Base-by-base conservation (phyloP, 2,113 vertebrate species). In the Centrocercus urophasianus region DNA sequence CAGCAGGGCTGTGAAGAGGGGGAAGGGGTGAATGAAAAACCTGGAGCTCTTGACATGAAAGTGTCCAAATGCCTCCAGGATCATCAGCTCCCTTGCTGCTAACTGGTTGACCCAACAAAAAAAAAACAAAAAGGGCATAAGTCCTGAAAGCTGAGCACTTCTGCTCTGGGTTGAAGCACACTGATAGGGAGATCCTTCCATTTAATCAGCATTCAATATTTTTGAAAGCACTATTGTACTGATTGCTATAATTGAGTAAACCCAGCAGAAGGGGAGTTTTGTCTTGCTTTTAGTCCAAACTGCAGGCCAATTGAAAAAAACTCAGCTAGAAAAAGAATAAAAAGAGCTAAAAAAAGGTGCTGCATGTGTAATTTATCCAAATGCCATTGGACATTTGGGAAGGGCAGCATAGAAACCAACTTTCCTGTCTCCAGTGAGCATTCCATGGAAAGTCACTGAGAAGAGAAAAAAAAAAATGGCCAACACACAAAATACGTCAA, bases 381-480 rank as follows among this genome's bases (percentile, higher is more conserved):
- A 80, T 93, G 90, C 93, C 72, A 6, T 64, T 81, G 86, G 78
- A 72, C 36, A 22, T 77, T 76, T 69, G 91, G 89, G 89, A 91
- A 94, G 75, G 89, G 85, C 89, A 88, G 90, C 78, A 59, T 95
- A 70, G 83, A 93, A 96, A 93, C 85, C 93, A 91, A 93, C 92
- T 94, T 96, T 96, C 92, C 92, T 90, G 85, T 81, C 92, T 94
- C 92, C 88, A 86, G n/a, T 34, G 85, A 96, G 93, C 96, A 89
- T 96, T 88, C 93, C 95, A 88, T 88, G 93, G 96, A 89, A 88
- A 93, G 61, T 59, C 93, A 76, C 54, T 54, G 88, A 89, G 85
- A 56, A 76, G 45, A 6, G 10, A 6, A 52, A 6, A 10, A 88
- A 88, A 65, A 25, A 48, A 10, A 7, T 47, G 86, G 66, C 34